Evolutionary conservation across 2,113 vertebrate species (phyloP).

Genomic region (Halcyon senegalensis): DNA sequence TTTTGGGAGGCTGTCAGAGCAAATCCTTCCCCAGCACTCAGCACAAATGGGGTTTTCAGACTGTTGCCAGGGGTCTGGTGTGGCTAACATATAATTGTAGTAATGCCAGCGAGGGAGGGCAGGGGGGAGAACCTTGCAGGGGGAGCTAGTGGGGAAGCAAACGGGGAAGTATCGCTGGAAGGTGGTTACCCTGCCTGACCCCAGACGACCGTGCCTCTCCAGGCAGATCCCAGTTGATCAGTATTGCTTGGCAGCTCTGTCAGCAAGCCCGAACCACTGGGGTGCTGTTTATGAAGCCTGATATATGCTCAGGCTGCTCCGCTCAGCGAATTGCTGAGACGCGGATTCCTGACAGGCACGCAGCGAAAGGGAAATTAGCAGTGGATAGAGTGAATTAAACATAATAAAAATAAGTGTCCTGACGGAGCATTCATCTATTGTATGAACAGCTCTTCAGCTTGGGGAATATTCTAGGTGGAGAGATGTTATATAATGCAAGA

Average conservation of each 20-base stretch:
- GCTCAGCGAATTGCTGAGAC: slow-evolving; percentile 22
- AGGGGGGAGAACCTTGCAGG: neutral
- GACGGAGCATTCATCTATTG: neutral
- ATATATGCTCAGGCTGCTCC: neutral
- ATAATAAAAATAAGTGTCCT: neutral
- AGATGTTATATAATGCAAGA: neutral
- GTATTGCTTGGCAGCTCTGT: neutral
- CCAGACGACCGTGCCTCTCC: neutral
- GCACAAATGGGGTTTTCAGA: too few species aligned
- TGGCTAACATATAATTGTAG: rapidly evolving
- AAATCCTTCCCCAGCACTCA: neutral
- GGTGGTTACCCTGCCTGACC: neutral
- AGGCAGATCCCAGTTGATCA: neutral
- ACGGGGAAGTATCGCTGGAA: neutral
- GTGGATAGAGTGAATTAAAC: slow-evolving; percentile 44
- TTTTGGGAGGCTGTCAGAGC: rapidly evolving
- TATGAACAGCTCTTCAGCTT: neutral
- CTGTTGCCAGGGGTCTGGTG: neutral
- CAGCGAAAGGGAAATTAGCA: slow-evolving; percentile 33
- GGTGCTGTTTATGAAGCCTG: slow-evolving; percentile 9
- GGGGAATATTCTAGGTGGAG: neutral
- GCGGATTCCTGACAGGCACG: neutral
- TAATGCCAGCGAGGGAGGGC: neutral
- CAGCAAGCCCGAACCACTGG: neutral
- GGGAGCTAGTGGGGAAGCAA: neutral